phyloP scores from a whole-genome alignment of 2,888 invertebrate species.

The Caenorhabditis sp. region DNA sequence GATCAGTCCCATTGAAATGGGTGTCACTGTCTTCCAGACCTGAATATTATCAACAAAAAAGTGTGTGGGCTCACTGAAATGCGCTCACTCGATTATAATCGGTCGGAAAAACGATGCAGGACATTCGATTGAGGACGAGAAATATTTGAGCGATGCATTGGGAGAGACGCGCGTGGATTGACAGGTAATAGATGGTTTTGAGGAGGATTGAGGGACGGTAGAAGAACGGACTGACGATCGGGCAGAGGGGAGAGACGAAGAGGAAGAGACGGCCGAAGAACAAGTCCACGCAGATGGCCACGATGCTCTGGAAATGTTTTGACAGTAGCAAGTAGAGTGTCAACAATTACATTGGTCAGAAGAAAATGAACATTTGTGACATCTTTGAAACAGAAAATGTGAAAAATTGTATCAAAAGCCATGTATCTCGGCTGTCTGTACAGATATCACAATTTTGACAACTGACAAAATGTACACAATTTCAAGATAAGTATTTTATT shows the following conservation, averaged over 20 bases:
- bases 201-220: slow-evolving; percentile 1
- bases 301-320: slow-evolving; percentile 12
- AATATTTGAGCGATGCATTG: slow-evolving; percentile 40
- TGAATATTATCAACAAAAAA: background rate
- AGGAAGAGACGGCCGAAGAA: slow-evolving; percentile 16
- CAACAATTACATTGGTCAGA: no score
- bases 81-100: background rate
- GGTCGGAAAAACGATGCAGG: slow-evolving; percentile 17
- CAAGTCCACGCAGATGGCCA: slow-evolving; percentile 1
- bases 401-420: no score
- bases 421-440: no score
- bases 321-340: no score
- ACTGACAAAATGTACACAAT: no score
- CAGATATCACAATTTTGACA: no score
- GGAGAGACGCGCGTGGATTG: background rate
- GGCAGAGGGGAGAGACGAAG: slow-evolving; percentile 30
- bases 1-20: background rate
- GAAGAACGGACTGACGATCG: slow-evolving; percentile 22
- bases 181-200: background rate
- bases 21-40: slow-evolving; percentile 10
- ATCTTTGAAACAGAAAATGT: no score
- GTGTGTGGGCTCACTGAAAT: no score
- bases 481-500: no score
- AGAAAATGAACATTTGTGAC: no score
- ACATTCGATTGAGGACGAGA: slow-evolving; percentile 38